Evolutionary conservation across 2,888 invertebrate species (phyloP).

Genomic region (Acronicta aceris): DNA sequence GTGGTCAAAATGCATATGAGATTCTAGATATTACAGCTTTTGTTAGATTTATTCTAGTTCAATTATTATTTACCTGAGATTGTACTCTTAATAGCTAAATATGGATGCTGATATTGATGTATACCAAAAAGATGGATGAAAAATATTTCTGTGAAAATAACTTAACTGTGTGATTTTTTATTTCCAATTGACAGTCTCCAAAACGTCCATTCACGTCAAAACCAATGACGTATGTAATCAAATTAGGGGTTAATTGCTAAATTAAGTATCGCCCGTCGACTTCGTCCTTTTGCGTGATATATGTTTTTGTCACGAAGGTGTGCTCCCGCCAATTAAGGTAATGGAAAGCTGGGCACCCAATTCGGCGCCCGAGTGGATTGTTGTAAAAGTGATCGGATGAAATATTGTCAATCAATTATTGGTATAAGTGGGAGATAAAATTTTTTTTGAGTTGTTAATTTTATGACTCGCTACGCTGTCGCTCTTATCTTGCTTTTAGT

Average conservation of each 20-base stretch:
- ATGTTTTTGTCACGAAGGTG: conserved; percentile 81
- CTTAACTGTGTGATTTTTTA: conserved; percentile 2
- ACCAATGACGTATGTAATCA: conserved; percentile 85
- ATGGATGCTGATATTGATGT: too few relatives aligned
- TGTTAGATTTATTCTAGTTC: neutral
- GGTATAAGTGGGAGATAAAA: conserved; percentile 21
- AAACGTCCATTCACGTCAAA: conserved; percentile 57
- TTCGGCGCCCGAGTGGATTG: conserved; percentile 47
- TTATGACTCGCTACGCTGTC: neutral
- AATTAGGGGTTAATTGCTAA: conserved; percentile 87
- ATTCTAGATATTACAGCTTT: conserved; percentile 24
- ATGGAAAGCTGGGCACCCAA: conserved; percentile 57
- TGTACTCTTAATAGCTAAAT: too few relatives aligned
- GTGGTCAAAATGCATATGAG: conserved; percentile 1
- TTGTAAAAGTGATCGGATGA: conserved; percentile 49
- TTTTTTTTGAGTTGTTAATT: conserved; percentile 15
- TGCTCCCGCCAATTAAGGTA: conserved; percentile 76
- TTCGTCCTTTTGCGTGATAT: conserved; percentile 82
- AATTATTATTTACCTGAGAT: too few relatives aligned
- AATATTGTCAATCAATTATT: conserved; percentile 58
- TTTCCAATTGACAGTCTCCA: conserved; percentile 42
- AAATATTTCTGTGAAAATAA: too few relatives aligned
- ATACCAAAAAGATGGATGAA: too few relatives aligned
- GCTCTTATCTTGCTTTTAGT: too few relatives aligned
- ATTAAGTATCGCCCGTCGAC: conserved; percentile 82